These are phyloP conservation scores for Drosophila prolongata DNA, from an alignment of 2,888 invertebrate genomes.

Conservation along the genomic window DNA sequence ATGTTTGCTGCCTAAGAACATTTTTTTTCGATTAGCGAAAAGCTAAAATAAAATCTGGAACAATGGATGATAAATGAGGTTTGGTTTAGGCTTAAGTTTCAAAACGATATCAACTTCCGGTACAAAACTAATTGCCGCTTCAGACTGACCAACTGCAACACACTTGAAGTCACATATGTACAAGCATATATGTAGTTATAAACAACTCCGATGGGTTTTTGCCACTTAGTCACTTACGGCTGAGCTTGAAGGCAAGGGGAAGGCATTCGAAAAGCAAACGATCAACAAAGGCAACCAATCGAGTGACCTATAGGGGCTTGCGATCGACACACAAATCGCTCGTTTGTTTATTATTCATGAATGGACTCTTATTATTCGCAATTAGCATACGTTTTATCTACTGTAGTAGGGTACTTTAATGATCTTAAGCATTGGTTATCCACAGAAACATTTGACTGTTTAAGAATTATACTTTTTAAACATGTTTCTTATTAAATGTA, in stretches of 20 bases:
- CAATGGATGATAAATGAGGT: conserved; percentile 3
- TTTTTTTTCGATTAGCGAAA: conserved; percentile 16
- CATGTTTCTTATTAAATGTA: too few species aligned
- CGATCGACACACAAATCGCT: conserved; percentile 40
- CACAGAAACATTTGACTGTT: too few species aligned
- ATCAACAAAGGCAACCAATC: conserved; percentile 23
- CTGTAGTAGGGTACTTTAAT: background rate
- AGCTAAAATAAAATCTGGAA: conserved; percentile 15
- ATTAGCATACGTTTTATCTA: conserved; percentile 33
- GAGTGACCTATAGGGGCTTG: conserved; percentile 33
- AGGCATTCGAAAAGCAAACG: conserved; percentile 15
- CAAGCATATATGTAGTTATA: background rate
- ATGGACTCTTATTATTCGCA: conserved; percentile 40
- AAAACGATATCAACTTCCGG: background rate
- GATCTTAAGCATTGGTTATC: background rate
- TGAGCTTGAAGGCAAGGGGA: background rate
- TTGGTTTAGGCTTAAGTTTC: background rate
- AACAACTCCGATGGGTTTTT: conserved; percentile 12
- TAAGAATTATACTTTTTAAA: too few species aligned
- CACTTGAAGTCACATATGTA: conserved; percentile 7
- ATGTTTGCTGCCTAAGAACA: conserved; percentile 1
- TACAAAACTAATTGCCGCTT: background rate
- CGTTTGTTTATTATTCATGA: conserved; percentile 47
- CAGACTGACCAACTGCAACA: conserved; percentile 28
- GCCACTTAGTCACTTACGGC: conserved; percentile 24